A percentile compares a stretch with the other conserved stretches of the same genome.
These are phyloP conservation scores for Euura lappo DNA, from an alignment of 1,140 invertebrate genomes.

Conservation along the genomic window DNA sequence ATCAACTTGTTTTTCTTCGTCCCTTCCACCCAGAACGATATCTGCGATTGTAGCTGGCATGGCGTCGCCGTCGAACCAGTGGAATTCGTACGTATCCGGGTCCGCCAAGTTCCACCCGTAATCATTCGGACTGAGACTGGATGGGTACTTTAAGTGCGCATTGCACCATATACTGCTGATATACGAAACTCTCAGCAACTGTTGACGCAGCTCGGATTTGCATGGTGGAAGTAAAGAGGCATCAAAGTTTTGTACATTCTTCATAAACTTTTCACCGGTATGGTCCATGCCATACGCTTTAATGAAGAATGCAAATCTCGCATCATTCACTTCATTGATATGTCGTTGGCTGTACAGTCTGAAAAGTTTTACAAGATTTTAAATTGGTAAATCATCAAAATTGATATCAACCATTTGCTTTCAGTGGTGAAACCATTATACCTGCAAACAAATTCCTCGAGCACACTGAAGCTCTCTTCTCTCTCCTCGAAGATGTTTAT, in stretches of 20 bases:
- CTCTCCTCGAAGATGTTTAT: background rate
- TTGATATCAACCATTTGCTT: too few relatives aligned
- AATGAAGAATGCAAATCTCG: background rate
- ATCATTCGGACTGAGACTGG: too few relatives aligned
- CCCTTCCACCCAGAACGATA: too few relatives aligned
- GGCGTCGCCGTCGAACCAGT: too few relatives aligned
- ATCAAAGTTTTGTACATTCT: background rate
- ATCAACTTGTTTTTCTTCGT: too few relatives aligned
- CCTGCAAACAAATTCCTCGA: background rate
- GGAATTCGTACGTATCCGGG: too few relatives aligned
- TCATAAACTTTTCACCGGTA: background rate
- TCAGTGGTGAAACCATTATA: too few relatives aligned
- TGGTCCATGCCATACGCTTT: background rate
- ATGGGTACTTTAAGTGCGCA: too few relatives aligned
- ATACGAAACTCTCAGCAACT: background rate
- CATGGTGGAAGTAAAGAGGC: background rate
- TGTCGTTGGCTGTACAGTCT: background rate
- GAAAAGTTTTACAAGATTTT: too few relatives aligned
- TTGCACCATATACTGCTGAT: background rate
- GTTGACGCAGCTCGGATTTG: background rate
- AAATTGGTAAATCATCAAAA: too few relatives aligned
- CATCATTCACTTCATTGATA: background rate
- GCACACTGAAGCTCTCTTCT: background rate
- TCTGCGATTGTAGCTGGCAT: too few relatives aligned
- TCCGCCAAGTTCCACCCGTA: too few relatives aligned